These are phyloP conservation scores for Eretmocerus hayati DNA, from an alignment of 2,888 invertebrate species.

Conservation along the genomic window DNA sequence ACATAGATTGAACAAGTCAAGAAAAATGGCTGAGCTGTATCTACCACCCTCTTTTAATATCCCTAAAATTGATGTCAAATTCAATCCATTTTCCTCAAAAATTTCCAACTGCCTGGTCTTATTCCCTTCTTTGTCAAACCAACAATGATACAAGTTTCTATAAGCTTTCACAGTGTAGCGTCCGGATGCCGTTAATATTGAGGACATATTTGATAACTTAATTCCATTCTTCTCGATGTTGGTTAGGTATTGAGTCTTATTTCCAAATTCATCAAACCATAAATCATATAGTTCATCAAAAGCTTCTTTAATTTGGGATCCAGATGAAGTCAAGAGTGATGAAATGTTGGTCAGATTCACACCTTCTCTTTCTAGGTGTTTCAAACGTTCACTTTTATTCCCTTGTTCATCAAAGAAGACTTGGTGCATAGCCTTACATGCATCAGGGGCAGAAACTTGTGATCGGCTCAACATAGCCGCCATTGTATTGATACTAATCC, in stretches of 20 bases:
- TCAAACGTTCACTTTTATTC: not conserved
- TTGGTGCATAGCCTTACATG: not conserved
- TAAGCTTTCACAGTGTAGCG: not conserved
- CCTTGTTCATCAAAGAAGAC: not conserved
- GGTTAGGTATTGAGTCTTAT: not conserved
- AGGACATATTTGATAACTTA: not conserved
- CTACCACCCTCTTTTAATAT: not conserved
- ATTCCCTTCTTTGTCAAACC: slow-evolving; percentile 6
- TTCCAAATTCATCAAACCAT: not conserved
- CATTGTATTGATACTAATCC: not conserved
- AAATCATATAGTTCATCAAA: not conserved
- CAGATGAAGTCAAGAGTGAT: not conserved
- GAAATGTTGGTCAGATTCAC: not conserved
- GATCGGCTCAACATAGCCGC: not conserved
- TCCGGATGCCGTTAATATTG: not conserved
- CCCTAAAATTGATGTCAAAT: not conserved
- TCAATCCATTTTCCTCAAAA: not conserved
- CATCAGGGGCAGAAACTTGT: not conserved
- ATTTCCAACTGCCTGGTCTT: not conserved
- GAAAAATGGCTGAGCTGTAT: not conserved
- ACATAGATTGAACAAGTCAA: slow-evolving; percentile 7
- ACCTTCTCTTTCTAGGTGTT: not conserved
- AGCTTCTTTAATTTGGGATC: not conserved
- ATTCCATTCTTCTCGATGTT: not conserved
- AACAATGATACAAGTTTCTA: slow-evolving; percentile 1